phyloP scores from a whole-genome alignment of 2,888 invertebrate species.

The Metellina segmentata region DNA sequence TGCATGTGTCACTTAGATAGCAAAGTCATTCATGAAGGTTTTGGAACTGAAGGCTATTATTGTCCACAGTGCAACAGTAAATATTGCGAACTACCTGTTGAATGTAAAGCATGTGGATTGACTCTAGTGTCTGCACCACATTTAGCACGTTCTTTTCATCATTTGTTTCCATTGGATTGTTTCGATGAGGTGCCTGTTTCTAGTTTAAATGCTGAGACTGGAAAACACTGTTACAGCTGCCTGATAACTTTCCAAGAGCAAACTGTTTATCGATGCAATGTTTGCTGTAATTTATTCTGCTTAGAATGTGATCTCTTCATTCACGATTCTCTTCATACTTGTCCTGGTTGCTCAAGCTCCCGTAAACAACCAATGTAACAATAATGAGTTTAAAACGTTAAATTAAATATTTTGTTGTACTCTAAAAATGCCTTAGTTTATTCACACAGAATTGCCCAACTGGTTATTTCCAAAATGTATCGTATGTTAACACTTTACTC shows the following conservation, averaged over 20 bases:
- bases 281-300: slow-evolving; percentile 91
- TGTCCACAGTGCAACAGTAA: slow-evolving; percentile 94
- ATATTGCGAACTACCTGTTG: slow-evolving; percentile 98
- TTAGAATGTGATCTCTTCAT: slow-evolving; percentile 97
- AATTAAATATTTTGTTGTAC: too few species aligned
- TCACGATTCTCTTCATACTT: slow-evolving; percentile 95
- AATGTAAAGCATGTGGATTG: slow-evolving; percentile 95
- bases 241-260: slow-evolving; percentile 79
- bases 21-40: slow-evolving; percentile 66
- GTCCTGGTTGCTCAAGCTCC: slow-evolving; percentile 92
- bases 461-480: too few species aligned
- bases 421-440: too few species aligned
- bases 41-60: slow-evolving; percentile 78
- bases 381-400: too few species aligned
- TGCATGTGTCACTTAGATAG: slow-evolving; percentile 95
- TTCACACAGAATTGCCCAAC: too few species aligned
- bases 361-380: slow-evolving; percentile 17
- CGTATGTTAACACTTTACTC: too few species aligned
- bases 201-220: slow-evolving; percentile 79
- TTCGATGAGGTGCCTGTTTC: slow-evolving; percentile 90
- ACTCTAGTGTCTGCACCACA: slow-evolving; percentile 99
- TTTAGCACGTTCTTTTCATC: slow-evolving; percentile 97
- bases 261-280: slow-evolving; percentile 88
- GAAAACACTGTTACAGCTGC: slow-evolving; percentile 79
- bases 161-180: slow-evolving; percentile 94